phyloP scores from a whole-genome alignment of 1,140 invertebrate genomes.

The Diorhabda elongata region DNA sequence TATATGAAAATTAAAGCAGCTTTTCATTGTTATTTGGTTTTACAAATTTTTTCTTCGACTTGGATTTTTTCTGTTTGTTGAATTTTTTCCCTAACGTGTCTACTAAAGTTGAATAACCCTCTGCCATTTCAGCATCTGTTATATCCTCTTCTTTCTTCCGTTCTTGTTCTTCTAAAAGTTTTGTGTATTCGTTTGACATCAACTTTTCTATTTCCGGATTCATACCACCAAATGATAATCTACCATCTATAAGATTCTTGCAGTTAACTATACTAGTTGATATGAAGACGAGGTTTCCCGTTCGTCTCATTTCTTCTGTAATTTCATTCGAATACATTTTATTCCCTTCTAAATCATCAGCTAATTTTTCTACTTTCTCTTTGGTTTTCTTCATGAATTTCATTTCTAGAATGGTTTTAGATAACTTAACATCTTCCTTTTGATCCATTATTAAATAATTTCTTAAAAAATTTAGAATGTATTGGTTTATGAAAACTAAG shows the following conservation, averaged over 20 bases:
- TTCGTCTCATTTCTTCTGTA: constrained; percentile 54
- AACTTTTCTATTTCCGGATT: constrained; percentile 82
- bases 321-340: constrained; percentile 51
- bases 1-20: constrained; percentile 9
- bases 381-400: constrained; percentile 90
- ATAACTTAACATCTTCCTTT: constrained; percentile 47
- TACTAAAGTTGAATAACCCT: constrained; percentile 46
- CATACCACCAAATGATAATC: constrained; percentile 82
- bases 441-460: constrained; percentile 10
- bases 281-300: constrained; percentile 62
- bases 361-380: constrained; percentile 71
- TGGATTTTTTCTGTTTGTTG: constrained; percentile 18
- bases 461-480: too few species aligned
- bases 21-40: constrained; percentile 32
- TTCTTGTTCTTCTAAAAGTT: constrained; percentile 45
- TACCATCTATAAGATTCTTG: constrained; percentile 71
- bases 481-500: too few species aligned
- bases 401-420: constrained; percentile 70
- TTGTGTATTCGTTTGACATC: constrained; percentile 56
- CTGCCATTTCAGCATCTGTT: constrained; percentile 66
- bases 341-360: constrained; percentile 67
- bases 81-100: constrained; percentile 50
- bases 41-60: constrained; percentile 33
- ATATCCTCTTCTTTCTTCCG: constrained; percentile 60
- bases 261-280: constrained; percentile 74